Percentiles rank a stretch among this genome's conserved stretches.
These are phyloP conservation scores for Zaprionus capensis DNA, from an alignment of 1,140 invertebrate species.

Conservation along the genomic window DNA sequence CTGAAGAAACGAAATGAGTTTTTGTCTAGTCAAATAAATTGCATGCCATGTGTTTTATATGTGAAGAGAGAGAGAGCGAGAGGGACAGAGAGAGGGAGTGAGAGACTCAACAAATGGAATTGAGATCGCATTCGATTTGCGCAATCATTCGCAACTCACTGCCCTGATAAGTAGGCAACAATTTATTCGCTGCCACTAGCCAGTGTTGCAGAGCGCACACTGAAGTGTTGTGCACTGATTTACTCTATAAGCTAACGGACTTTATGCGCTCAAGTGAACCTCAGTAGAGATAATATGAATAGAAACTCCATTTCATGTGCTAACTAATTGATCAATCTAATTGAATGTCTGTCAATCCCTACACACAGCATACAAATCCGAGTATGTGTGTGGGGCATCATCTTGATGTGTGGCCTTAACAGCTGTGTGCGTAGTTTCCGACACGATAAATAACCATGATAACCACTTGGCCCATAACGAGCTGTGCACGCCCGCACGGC, in stretches of 20 bases:
- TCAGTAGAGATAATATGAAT: conserved; percentile 42
- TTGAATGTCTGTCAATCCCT: conserved; percentile 47
- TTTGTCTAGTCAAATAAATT: conserved; percentile 59
- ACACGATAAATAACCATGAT: conserved; percentile 76
- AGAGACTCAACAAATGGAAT: conserved; percentile 22
- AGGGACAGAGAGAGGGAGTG: neutral
- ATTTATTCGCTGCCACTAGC: conserved; percentile 2
- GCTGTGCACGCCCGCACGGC: conserved; percentile 52
- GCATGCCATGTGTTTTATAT: conserved; percentile 42
- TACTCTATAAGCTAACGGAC: neutral
- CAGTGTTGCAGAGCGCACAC: neutral
- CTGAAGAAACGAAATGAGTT: conserved; percentile 51
- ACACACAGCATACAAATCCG: conserved; percentile 26
- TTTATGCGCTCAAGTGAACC: neutral
- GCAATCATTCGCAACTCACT: conserved; percentile 20
- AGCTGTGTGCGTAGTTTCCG: conserved; percentile 44
- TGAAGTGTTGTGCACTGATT: neutral
- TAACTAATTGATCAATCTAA: conserved; percentile 68
- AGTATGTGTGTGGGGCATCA: neutral
- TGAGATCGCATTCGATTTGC: conserved; percentile 23
- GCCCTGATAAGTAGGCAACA: conserved; percentile 33
- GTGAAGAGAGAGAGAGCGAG: neutral
- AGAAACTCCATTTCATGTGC: conserved; percentile 35
- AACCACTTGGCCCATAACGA: conserved; percentile 58
- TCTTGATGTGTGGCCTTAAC: conserved; percentile 44